Conservation (phyloP, 2,113 vertebrate genomes). For the Paedocypris sp. region DNA sequence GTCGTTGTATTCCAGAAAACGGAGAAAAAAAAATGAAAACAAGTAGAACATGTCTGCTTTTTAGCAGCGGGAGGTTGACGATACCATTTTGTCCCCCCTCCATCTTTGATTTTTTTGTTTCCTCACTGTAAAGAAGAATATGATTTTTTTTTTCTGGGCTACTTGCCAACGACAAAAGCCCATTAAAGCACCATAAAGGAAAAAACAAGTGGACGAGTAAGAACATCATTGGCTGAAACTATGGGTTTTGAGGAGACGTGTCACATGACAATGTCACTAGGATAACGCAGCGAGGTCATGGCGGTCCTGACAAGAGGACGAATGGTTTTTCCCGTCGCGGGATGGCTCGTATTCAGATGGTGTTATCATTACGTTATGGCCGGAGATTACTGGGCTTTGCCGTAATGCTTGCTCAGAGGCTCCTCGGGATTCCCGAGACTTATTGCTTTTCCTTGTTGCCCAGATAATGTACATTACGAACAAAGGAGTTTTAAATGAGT, state of each 20-base stretch:
- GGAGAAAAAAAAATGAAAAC: no score
- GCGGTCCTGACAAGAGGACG: background rate
- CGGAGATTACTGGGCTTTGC: background rate
- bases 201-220: conserved; percentile 14
- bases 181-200: conserved; percentile 22
- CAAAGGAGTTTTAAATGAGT: conserved; percentile 6
- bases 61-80: conserved; percentile 20
- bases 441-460: background rate
- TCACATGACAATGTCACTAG: conserved; percentile 4
- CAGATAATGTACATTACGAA: background rate
- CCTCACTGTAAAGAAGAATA: background rate
- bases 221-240: background rate
- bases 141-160: conserved; percentile 32
- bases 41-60: conserved; percentile 5
- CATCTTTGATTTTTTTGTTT: conserved; percentile 9
- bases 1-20: conserved; percentile 31
- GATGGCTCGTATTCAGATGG: background rate
- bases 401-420: background rate
- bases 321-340: background rate
- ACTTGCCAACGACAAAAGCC: conserved; percentile 19
- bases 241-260: conserved; percentile 28
- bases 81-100: conserved; percentile 1
- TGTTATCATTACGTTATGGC: background rate
- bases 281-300: conserved; percentile 1
- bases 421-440: background rate